A percentile compares a stretch with the other conserved stretches of the same genome.
These are phyloP conservation scores for Hecatera dysodea DNA, from an alignment of 2,888 invertebrate species.

Conservation along the genomic window DNA sequence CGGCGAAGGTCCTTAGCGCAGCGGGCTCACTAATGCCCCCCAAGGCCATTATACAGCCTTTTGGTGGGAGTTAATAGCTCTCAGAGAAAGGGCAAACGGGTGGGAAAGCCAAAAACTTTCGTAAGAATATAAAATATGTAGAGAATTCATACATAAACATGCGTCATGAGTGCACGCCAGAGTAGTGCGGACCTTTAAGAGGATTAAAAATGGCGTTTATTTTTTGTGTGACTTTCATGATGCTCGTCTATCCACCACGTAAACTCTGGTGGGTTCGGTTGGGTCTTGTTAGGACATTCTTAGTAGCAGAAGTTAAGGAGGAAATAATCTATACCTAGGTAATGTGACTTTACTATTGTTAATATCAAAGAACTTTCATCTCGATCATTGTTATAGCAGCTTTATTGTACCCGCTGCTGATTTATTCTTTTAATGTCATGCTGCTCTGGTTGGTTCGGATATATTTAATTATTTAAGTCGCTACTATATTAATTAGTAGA, in stretches of 20 bases:
- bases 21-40: slow-evolving; percentile 84
- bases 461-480: too few species aligned
- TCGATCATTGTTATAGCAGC: too few species aligned
- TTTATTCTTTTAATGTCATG: too few species aligned
- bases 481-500: too few species aligned
- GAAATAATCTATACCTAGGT: not conserved
- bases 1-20: slow-evolving; percentile 79
- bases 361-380: too few species aligned
- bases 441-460: too few species aligned
- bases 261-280: not conserved
- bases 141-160: slow-evolving; percentile 51
- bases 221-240: not conserved
- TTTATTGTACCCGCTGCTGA: too few species aligned
- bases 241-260: not conserved
- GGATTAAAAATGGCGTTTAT: slow-evolving; percentile 25
- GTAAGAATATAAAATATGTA: slow-evolving; percentile 61
- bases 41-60: slow-evolving; percentile 83
- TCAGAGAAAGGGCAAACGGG: slow-evolving; percentile 71
- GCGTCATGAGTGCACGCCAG: slow-evolving; percentile 23
- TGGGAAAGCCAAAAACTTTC: slow-evolving; percentile 49
- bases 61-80: slow-evolving; percentile 82
- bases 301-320: not conserved
- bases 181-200: slow-evolving; percentile 12
- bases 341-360: too few species aligned
- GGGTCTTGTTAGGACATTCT: not conserved